Conservation (phyloP, 2,797 vertebrate species). For the Pempheris klunzingeri region DNA sequence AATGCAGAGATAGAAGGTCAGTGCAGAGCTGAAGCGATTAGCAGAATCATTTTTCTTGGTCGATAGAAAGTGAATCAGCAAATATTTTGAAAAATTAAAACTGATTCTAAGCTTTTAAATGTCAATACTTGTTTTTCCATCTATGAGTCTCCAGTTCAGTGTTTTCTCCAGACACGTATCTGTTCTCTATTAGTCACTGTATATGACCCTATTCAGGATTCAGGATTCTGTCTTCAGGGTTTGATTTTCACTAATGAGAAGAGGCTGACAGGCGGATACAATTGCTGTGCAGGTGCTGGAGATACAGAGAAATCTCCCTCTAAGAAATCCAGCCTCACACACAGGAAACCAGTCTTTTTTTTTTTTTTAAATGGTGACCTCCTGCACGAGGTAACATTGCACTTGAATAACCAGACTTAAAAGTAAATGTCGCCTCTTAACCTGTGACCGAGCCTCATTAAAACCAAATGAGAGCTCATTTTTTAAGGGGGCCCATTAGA, state of each 20-base stretch:
- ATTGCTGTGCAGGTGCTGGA: neutral
- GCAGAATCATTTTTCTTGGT: neutral
- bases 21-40: neutral
- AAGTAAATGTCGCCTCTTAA: constrained; percentile 23
- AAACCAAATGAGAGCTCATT: neutral
- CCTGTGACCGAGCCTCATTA: constrained; percentile 23
- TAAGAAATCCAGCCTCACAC: neutral
- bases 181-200: neutral
- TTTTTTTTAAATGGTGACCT: constrained; percentile 9
- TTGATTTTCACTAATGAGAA: neutral
- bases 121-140: neutral
- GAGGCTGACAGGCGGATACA: neutral
- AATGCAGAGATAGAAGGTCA: neutral
- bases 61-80: neutral
- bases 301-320: neutral
- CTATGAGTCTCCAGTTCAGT: neutral
- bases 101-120: neutral
- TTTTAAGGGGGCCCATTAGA: neutral
- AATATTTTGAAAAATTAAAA: neutral
- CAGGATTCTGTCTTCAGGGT: neutral
- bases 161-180: neutral
- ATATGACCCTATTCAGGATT: neutral
- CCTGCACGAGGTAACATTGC: neutral
- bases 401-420: neutral
- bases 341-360: constrained; percentile 3